Evolutionary conservation across 2,113 vertebrate species (phyloP).

Genomic region (Paraplagusia blochii): DNA sequence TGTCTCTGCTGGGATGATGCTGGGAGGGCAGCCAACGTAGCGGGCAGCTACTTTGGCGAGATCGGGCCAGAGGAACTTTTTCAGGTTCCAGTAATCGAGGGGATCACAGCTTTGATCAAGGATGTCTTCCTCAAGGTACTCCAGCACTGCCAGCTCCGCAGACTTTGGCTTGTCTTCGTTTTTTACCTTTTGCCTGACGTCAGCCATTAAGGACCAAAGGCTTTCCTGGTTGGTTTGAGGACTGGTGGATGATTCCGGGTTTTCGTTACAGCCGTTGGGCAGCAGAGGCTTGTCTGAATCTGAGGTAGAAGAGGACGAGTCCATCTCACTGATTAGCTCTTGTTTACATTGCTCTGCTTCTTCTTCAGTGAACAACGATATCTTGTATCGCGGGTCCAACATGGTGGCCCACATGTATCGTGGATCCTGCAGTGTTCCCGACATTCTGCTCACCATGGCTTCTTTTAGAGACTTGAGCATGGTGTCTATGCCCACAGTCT

Average conservation of each 20-base stretch:
- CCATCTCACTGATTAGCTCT: constrained; percentile 90
- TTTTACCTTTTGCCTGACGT: constrained; percentile 83
- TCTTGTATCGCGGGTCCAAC: constrained; percentile 95
- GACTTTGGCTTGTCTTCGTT: constrained; percentile 82
- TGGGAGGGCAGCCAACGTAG: constrained; percentile 95
- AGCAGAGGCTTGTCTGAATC: constrained; percentile 69
- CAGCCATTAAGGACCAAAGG: constrained; percentile 92
- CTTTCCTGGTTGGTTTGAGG: constrained; percentile 75
- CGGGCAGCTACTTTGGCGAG: constrained; percentile 90
- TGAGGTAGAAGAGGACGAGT: constrained; percentile 88
- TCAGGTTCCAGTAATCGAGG: constrained; percentile 95
- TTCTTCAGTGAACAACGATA: constrained; percentile 92
- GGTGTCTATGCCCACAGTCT: constrained; percentile 95
- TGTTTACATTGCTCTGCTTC: constrained; percentile 92
- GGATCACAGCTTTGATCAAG: constrained; percentile 97
- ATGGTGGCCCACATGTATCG: constrained; percentile 91
- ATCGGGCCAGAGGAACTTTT: constrained; percentile 90
- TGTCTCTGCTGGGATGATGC: constrained; percentile 88
- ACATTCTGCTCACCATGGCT: constrained; percentile 89
- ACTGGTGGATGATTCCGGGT: constrained; percentile 70
- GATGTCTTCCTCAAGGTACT: constrained; percentile 95
- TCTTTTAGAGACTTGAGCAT: constrained; percentile 93
- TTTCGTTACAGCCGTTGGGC: constrained; percentile 80
- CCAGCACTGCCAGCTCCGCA: constrained; percentile 87
- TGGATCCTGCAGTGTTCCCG: constrained; percentile 86